Percentiles rank a stretch among this genome's conserved stretches.
phyloP scores from a whole-genome alignment of 2,113 vertebrate genomes.

The Dendrocopos noguchii region DNA sequence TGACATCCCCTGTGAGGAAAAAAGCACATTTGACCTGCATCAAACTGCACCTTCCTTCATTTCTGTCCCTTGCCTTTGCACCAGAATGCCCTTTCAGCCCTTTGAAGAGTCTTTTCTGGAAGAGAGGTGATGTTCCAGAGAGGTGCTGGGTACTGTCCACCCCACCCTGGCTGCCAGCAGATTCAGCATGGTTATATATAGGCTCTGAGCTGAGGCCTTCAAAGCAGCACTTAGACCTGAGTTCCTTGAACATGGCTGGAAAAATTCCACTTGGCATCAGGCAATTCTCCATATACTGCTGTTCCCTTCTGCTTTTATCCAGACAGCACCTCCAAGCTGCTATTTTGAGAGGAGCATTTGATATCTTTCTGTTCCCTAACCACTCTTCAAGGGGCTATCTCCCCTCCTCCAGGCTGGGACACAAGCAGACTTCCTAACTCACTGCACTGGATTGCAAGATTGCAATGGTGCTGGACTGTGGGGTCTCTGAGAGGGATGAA shows the following conservation, averaged over 20 bases:
- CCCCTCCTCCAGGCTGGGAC: neutral
- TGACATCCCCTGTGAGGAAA: neutral
- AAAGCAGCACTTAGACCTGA: constrained; percentile 33
- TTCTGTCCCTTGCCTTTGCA: neutral
- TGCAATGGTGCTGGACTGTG: neutral
- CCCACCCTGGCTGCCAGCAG: neutral
- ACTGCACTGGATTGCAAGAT: neutral
- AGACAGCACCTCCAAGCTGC: constrained; percentile 23
- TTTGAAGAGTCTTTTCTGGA: neutral
- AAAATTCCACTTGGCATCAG: constrained; percentile 49
- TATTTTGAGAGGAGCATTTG: constrained; percentile 26
- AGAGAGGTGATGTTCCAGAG: neutral
- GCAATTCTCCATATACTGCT: constrained; percentile 25
- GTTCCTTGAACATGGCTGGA: constrained; percentile 35
- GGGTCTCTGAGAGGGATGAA: neutral
- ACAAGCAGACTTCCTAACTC: neutral
- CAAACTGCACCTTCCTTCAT: neutral
- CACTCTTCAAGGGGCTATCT: neutral
- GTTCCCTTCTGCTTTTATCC: constrained; percentile 36
- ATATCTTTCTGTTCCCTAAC: constrained; percentile 38
- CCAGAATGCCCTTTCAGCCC: neutral
- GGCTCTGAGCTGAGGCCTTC: constrained; percentile 24
- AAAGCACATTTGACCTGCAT: accelerated
- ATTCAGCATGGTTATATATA: constrained; percentile 46
- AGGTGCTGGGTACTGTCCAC: neutral